Evolutionary conservation across 2,113 vertebrate genomes (phyloP), one percentile per base, ranked within the genome.

Genomic region (Prietella phreatophila): DNA sequence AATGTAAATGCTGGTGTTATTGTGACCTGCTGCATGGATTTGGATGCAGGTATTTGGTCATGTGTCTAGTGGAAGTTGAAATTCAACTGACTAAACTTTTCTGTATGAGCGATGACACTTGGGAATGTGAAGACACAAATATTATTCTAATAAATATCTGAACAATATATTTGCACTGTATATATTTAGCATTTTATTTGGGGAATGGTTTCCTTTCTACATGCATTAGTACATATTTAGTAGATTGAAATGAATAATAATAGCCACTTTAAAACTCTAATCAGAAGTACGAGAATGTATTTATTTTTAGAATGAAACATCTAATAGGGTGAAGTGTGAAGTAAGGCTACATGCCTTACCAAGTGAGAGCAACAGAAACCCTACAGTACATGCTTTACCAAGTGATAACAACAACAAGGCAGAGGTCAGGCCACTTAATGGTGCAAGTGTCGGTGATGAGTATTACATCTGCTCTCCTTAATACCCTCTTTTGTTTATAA

Each of bases 391-490:
- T 83, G 56, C 67, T n/a, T 15, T 8, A 30, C 25, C 50, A 83
- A 75, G 89, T 89, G 82, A 76, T 63, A 86, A 87, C 78, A 90
- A 33, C 67, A 55, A 22, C 81, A 60, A 61, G 33, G 47, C 76
- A 88, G 87, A 85, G 22, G 85, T 86, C 85, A 90, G 76, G 53
- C 22, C 33, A n/a, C 82, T 78, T 83, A 84, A 82, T 63, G 86
- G 36, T 85, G 13, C 65, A 87, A 55, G 84, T 85, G 83, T 86
- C 42, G 39, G 76, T 63, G 73, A 60, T 30, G 58, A 78, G 53
- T 63, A 82, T 56, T 85, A 67, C 86, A 65, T n/a, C 76, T 2
- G 30, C 69, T 65, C 79, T 67, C 56, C 17, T 22, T 61, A 85
- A 63, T 76, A 83, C 58, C 76, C 78, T 86, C 85, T 81, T 78